Evolutionary conservation across 2,888 invertebrate species (phyloP).

Genomic region (Leptothorax acervorum): DNA sequence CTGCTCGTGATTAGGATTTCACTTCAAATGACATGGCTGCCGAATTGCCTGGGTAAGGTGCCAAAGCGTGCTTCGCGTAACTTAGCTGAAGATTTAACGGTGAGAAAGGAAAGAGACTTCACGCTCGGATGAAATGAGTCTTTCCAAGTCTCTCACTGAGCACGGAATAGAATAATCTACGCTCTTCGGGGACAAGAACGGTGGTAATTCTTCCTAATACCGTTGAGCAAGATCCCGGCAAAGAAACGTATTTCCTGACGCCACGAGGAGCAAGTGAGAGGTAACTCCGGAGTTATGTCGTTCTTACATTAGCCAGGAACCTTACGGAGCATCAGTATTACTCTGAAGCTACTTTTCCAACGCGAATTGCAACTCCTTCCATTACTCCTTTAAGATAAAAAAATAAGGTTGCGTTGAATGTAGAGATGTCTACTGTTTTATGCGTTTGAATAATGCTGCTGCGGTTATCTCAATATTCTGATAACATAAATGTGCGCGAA

Average conservation of each 20-base stretch:
- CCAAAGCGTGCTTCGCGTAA: conserved; percentile 32
- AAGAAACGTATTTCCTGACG: conserved; percentile 51
- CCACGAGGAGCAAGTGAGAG: conserved; percentile 40
- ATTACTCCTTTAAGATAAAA: background rate
- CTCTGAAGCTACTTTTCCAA: conserved; percentile 26
- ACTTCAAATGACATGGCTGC: conserved; percentile 5
- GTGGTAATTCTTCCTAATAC: conserved; percentile 48
- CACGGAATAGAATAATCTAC: conserved; percentile 45
- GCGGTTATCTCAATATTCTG: background rate
- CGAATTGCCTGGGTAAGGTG: conserved; percentile 30
- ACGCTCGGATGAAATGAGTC: conserved; percentile 29
- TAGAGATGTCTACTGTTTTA: background rate
- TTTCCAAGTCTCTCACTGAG: conserved; percentile 34
- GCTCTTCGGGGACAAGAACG: conserved; percentile 36
- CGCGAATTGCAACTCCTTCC: conserved; percentile 14
- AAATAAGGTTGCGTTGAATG: background rate
- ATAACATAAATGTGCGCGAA: background rate
- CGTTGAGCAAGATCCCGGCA: conserved; percentile 41
- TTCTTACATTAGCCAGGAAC: conserved; percentile 43
- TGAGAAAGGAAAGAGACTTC: conserved; percentile 4
- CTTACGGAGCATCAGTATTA: conserved; percentile 34
- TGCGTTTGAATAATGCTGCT: background rate
- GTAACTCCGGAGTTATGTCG: conserved; percentile 40
- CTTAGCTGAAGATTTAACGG: conserved; percentile 31
- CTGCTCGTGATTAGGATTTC: conserved; percentile 29